These are phyloP conservation scores for Dromaius novaehollandiae DNA, from an alignment of 2,113 vertebrate genomes.

Conservation along the genomic window DNA sequence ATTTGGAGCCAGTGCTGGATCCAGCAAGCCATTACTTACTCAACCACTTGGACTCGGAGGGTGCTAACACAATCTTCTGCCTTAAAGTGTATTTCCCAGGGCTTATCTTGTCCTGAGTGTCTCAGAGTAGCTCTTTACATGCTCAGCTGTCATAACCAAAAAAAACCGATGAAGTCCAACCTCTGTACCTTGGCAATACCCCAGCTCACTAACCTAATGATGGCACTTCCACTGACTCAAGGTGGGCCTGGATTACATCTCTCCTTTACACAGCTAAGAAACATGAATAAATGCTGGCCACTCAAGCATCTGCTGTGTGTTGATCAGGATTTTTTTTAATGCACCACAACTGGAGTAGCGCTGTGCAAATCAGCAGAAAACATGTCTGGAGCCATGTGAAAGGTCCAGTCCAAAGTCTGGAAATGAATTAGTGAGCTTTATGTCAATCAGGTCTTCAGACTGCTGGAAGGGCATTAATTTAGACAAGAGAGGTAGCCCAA, in stretches of 20 bases:
- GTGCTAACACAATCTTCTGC: background rate
- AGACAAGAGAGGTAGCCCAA: background rate
- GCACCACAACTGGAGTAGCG: accelerated
- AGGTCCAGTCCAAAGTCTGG: background rate
- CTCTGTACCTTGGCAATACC: background rate
- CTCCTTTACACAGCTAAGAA: background rate
- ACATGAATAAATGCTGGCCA: background rate
- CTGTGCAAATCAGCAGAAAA: background rate
- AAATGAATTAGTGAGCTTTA: background rate
- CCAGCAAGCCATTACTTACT: background rate
- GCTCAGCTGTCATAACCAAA: background rate
- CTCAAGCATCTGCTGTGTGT: background rate
- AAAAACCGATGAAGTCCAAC: background rate
- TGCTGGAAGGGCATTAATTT: background rate
- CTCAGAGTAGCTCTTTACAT: background rate
- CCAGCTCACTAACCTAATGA: background rate
- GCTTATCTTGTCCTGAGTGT: conserved; percentile 13
- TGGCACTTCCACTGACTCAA: background rate
- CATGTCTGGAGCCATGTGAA: background rate
- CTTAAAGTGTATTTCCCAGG: background rate
- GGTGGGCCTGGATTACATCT: background rate
- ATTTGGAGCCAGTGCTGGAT: background rate
- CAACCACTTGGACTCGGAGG: background rate
- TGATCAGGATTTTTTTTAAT: background rate
- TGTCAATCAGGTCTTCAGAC: background rate